These are phyloP conservation scores for Scolanthus callimorphus DNA, from an alignment of 92 coral and sea anemone genomes.

Conservation along the genomic window DNA sequence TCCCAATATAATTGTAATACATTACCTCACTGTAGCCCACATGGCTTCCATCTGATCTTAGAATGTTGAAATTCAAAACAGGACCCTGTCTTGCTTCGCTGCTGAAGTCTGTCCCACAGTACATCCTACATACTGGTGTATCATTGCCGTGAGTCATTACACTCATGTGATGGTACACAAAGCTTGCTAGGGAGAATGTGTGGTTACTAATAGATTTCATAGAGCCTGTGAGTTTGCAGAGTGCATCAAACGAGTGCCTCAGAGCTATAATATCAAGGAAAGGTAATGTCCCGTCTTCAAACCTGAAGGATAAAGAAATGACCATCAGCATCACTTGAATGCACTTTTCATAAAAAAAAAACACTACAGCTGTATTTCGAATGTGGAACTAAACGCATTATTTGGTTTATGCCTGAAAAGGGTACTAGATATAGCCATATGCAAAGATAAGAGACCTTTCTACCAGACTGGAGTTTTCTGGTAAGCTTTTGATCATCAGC, in stretches of 20 bases:
- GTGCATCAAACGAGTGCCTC: constrained; percentile 64
- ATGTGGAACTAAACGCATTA: too few relatives aligned
- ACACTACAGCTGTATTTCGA: too few relatives aligned
- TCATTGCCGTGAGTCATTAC: constrained; percentile 73
- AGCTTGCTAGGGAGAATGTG: constrained; percentile 80
- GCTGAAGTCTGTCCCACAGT: constrained; percentile 78
- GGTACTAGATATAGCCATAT: too few relatives aligned
- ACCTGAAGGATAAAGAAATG: too few relatives aligned
- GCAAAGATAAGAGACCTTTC: too few relatives aligned
- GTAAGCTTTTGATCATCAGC: too few relatives aligned
- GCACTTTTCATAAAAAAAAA: too few relatives aligned
- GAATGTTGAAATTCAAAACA: constrained; percentile 76
- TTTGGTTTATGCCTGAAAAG: too few relatives aligned
- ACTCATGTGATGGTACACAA: constrained; percentile 59
- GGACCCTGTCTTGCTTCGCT: constrained; percentile 76
- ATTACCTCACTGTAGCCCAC: constrained; percentile 93
- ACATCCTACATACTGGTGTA: constrained; percentile 47
- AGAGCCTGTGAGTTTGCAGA: constrained; percentile 55
- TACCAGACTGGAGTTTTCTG: too few relatives aligned
- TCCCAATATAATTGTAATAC: too few relatives aligned
- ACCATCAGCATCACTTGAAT: too few relatives aligned
- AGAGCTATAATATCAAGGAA: constrained; percentile 84
- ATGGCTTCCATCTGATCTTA: constrained; percentile 75
- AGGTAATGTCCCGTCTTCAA: constrained; percentile 94
- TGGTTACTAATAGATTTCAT: constrained; percentile 61